phyloP scores from a whole-genome alignment of 2,888 invertebrate genomes.

The Hemithea aestivaria region DNA sequence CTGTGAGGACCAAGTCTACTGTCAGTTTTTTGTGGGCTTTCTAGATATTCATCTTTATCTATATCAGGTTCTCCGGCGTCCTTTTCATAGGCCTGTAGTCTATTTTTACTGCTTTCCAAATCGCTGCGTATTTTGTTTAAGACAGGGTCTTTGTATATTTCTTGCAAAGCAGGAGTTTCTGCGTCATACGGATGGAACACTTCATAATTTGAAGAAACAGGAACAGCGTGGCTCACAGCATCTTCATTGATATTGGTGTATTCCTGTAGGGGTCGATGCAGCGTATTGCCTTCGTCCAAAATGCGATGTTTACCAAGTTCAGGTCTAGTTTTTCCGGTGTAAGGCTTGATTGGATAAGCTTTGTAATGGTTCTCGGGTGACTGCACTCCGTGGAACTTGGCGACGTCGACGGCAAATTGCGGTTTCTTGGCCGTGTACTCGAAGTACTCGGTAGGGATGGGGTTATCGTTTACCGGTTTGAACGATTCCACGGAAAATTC shows the following conservation, averaged over 20 bases:
- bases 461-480: constrained; percentile 24
- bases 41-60: constrained; percentile 56
- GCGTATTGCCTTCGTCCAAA: constrained; percentile 37
- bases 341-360: constrained; percentile 54
- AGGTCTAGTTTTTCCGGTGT: constrained; percentile 47
- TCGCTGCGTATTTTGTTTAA: constrained; percentile 56
- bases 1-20: constrained; percentile 54
- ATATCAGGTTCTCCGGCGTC: constrained; percentile 56
- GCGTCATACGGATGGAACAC: constrained; percentile 67
- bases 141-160: constrained; percentile 60
- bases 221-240: constrained; percentile 33
- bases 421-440: constrained; percentile 65
- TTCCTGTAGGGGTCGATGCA: constrained; percentile 49
- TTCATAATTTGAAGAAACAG: constrained; percentile 55
- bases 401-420: constrained; percentile 60
- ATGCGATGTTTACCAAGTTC: constrained; percentile 56
- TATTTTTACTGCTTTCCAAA: constrained; percentile 48
- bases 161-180: constrained; percentile 57
- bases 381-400: constrained; percentile 59
- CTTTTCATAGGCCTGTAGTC: constrained; percentile 57
- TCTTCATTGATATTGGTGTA: constrained; percentile 43
- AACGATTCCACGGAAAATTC: constrained; percentile 35
- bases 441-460: constrained; percentile 57
- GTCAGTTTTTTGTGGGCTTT: constrained; percentile 57
- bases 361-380: constrained; percentile 57